Percentiles rank a stretch among this genome's conserved stretches.
Evolutionary conservation across 2,888 invertebrate species (phyloP).

Genomic region (Pollenia griseotomentosa): DNA sequence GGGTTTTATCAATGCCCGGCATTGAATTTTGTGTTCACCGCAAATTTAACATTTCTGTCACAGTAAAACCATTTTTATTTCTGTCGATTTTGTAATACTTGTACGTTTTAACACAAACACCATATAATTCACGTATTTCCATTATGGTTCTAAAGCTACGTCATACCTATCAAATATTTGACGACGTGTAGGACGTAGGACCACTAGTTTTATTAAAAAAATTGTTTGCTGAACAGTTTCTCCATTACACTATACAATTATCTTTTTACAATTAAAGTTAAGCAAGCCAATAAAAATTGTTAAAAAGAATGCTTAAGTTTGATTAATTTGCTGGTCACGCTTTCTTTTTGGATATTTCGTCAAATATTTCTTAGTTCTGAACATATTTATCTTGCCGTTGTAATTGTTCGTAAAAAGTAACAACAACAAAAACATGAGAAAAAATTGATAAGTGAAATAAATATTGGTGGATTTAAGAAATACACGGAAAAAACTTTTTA

Average conservation of each 20-base stretch:
- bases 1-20: slow-evolving; percentile 36
- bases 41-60: slow-evolving; percentile 55
- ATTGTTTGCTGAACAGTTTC: no score
- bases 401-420: background rate
- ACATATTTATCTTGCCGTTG: background rate
- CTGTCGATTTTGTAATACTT: slow-evolving; percentile 29
- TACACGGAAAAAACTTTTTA: no score
- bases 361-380: no score
- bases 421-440: background rate
- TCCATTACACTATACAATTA: no score
- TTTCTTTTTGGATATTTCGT: no score
- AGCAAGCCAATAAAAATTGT: no score
- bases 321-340: no score
- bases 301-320: no score
- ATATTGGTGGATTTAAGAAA: background rate
- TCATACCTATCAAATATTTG: no score
- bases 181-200: no score
- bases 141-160: background rate
- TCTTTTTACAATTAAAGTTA: no score
- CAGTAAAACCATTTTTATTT: slow-evolving; percentile 31
- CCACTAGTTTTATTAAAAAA: no score
- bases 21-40: slow-evolving; percentile 40
- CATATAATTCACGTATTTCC: slow-evolving; percentile 20
- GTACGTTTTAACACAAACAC: slow-evolving; percentile 20
- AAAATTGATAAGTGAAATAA: background rate